Evolutionary conservation across 2,888 invertebrate species (phyloP).

Genomic region (Sthenelais limicola): DNA sequence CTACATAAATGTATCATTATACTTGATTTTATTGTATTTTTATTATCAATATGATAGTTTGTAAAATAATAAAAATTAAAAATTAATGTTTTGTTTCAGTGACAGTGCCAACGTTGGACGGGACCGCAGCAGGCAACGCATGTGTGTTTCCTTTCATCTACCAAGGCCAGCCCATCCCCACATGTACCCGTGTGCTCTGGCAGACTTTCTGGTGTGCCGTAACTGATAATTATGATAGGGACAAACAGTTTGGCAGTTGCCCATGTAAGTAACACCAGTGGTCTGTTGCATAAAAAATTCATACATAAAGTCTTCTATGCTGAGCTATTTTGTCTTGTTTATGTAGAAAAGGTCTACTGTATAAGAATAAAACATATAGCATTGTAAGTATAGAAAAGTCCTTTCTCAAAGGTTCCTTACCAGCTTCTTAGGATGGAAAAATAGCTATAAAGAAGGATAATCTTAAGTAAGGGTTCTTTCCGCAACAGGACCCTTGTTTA

Average conservation of each 20-base stretch:
- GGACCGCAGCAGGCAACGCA: conserved; percentile 22
- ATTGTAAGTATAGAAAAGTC: no score
- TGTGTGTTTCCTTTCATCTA: conserved; percentile 42
- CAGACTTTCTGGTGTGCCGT: conserved; percentile 40
- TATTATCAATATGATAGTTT: not conserved
- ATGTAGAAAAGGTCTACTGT: no score
- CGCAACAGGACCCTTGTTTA: no score
- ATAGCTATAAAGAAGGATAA: no score
- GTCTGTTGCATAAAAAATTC: no score
- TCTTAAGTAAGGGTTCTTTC: no score
- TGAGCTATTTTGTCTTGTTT: no score
- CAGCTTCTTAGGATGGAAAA: no score
- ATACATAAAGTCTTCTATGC: no score
- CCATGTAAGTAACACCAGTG: conserved; percentile 29
- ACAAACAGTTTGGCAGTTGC: conserved; percentile 29
- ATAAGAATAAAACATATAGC: no score
- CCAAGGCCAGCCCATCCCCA: not conserved
- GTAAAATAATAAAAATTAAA: not conserved
- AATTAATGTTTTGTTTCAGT: conserved; percentile 8
- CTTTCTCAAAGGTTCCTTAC: no score
- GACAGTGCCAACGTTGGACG: conserved; percentile 26
- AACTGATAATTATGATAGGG: conserved; percentile 37
- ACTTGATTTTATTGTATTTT: conserved; percentile 2
- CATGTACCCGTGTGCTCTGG: conserved; percentile 19
- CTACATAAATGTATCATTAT: no score